phyloP scores from a whole-genome alignment of 2,113 vertebrate species.

The Seriola rivoliana region DNA sequence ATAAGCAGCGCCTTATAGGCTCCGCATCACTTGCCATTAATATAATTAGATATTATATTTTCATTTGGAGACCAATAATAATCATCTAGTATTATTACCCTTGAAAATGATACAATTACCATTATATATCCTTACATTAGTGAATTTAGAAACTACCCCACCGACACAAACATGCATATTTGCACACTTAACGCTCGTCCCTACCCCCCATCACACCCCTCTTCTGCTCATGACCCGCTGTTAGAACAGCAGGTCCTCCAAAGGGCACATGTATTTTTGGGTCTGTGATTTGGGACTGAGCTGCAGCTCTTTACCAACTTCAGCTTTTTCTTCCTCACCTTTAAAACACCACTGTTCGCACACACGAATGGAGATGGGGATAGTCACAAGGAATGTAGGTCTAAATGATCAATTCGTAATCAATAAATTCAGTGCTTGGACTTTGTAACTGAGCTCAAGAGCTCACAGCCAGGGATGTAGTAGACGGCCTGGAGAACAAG shows the following conservation, averaged over 20 bases:
- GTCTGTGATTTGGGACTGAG: slow-evolving; percentile 47
- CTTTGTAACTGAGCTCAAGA: neutral
- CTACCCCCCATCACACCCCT: neutral
- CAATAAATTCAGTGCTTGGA: neutral
- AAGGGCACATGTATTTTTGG: slow-evolving; percentile 80
- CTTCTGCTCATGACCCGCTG: slow-evolving; percentile 25
- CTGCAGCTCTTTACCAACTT: slow-evolving; percentile 19
- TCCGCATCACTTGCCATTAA: neutral
- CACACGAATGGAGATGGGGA: no score
- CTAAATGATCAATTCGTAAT: neutral
- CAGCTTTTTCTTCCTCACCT: neutral
- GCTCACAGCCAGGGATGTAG: neutral
- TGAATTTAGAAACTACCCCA: neutral
- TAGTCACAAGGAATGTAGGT: neutral
- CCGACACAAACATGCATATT: neutral
- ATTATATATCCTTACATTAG: neutral
- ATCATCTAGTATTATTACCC: neutral
- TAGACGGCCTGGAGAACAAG: neutral
- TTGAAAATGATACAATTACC: neutral
- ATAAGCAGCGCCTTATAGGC: neutral
- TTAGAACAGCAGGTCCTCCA: slow-evolving; percentile 64
- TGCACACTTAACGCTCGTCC: neutral
- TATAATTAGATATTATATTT: neutral
- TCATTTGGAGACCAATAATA: neutral
- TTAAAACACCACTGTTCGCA: neutral